Conservation (phyloP, 2,113 vertebrate species). For the Haplochromis vanheusdeni region DNA sequence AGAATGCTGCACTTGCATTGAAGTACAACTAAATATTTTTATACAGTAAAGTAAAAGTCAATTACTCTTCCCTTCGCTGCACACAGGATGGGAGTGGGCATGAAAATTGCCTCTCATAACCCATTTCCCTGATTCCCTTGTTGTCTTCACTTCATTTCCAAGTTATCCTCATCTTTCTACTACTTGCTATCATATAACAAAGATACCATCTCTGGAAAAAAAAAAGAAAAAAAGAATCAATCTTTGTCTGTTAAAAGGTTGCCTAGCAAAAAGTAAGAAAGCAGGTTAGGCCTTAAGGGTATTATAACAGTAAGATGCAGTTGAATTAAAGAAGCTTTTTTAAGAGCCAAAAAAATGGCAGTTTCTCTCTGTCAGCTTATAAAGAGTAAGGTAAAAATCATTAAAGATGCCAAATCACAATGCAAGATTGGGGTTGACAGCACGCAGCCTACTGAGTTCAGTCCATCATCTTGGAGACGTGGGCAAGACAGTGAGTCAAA, state of each 20-base stretch:
- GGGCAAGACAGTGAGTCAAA: conserved; percentile 12
- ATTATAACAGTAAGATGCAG: conserved; percentile 11
- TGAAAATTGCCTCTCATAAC: conserved; percentile 44
- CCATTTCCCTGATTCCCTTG: conserved; percentile 48
- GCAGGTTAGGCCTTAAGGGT: conserved; percentile 51
- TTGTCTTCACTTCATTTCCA: conserved; percentile 49
- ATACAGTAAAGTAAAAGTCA: conserved; percentile 11
- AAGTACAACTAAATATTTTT: conserved; percentile 34
- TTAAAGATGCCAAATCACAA: neutral
- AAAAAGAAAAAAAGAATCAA: conserved; percentile 18
- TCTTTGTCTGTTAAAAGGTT: conserved; percentile 55
- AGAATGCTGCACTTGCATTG: neutral
- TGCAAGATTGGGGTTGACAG: neutral
- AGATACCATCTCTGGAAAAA: neutral
- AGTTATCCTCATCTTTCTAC: conserved; percentile 24
- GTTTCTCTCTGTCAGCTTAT: neutral
- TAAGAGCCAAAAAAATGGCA: neutral
- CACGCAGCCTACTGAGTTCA: neutral
- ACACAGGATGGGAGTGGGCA: conserved; percentile 2
- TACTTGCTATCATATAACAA: conserved; percentile 15
- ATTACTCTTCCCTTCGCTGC: conserved; percentile 5
- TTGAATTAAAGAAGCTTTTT: conserved; percentile 34
- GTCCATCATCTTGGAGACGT: neutral
- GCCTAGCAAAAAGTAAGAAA: conserved; percentile 30
- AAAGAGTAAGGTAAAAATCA: neutral